Base-by-base conservation (phyloP, 2,888 invertebrate species). In the Mongoloraphidia duomilia region DNA sequence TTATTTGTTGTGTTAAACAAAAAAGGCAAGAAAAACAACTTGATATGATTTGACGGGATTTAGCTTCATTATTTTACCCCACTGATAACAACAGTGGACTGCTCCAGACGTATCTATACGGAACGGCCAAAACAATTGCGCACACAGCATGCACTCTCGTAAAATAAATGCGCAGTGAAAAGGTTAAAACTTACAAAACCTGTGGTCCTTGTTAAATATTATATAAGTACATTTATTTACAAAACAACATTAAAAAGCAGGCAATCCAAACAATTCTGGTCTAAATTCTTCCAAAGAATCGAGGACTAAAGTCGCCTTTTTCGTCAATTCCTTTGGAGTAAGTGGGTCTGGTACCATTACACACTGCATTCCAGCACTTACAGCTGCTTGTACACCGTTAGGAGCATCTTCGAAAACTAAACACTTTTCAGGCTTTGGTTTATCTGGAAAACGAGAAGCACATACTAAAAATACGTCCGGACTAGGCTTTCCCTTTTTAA, bases 331-430 rank as follows among this genome's bases (percentile, higher is more conserved):
- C 10, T 61, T 57, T 1, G 73, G 68, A 4, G 54, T 49, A 44
- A 60, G 54, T 40, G 64, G 58, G 63, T 88, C 87, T 0, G 89
- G 89, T 3, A 89, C 82, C 84, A 89, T 86, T 0, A 90, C 79
- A 1, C 77, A 79, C 65, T 88, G 88, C 92, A 93, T 94, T 8
- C 84, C 84, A 0, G 93, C 92, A 14, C 76, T 72, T 14, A 75
- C 60, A 0, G 82, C 92, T 0, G 87, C 86, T 36, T 76, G 73
- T 0, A 92, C 89, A 1, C 95, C 94, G 65, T 90, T 91, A 0
- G 87, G 85, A 0, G 94, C 86, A 68, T 95, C 95, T 70, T 95
- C 95, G 63, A 93, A 89, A 3, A 91, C 92, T 52, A 93, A 66
- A 60, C 88, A 87, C 80, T 77, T 71, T 51, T 72, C 71, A 8